A percentile compares a stretch with the other conserved stretches of the same genome.
Conservation (phyloP, 2,888 invertebrate genomes). For the Synergus umbraculus region DNA sequence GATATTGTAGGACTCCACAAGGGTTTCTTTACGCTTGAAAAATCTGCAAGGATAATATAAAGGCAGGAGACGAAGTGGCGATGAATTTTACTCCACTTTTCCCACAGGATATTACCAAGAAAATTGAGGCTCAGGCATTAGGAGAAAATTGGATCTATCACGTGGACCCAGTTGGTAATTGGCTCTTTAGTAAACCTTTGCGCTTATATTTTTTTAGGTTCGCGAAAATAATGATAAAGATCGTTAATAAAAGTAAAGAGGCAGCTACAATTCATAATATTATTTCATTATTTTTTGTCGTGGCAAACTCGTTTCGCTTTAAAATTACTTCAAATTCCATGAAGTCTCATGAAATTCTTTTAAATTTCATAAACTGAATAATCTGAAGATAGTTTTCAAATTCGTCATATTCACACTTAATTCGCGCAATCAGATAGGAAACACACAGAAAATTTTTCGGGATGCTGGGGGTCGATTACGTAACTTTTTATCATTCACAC, state of each 20-base stretch:
- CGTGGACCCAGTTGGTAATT: conserved; percentile 47
- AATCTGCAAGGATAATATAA: conserved; percentile 53
- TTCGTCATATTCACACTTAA: too few species aligned
- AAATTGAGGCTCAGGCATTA: conserved; percentile 52
- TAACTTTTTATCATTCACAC: too few species aligned
- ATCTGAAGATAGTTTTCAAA: too few species aligned
- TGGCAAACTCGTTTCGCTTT: background rate
- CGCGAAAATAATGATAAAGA: conserved; percentile 15
- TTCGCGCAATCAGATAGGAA: too few species aligned
- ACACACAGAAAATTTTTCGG: too few species aligned
- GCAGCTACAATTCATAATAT: background rate
- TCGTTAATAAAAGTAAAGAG: background rate
- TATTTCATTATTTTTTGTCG: background rate
- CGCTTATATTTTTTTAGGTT: background rate
- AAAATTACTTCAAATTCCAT: too few species aligned
- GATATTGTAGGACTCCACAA: conserved; percentile 23
- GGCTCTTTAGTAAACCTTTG: conserved; percentile 24
- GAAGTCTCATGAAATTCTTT: too few species aligned
- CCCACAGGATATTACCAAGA: conserved; percentile 52
- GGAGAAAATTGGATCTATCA: conserved; percentile 49
- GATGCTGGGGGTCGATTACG: too few species aligned
- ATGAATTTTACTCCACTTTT: conserved; percentile 44
- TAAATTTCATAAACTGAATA: too few species aligned
- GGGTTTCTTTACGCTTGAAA: conserved; percentile 43
- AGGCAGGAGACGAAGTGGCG: conserved; percentile 45